Conservation (phyloP, 2,113 vertebrate species). For the Corydoras sp. region DNA sequence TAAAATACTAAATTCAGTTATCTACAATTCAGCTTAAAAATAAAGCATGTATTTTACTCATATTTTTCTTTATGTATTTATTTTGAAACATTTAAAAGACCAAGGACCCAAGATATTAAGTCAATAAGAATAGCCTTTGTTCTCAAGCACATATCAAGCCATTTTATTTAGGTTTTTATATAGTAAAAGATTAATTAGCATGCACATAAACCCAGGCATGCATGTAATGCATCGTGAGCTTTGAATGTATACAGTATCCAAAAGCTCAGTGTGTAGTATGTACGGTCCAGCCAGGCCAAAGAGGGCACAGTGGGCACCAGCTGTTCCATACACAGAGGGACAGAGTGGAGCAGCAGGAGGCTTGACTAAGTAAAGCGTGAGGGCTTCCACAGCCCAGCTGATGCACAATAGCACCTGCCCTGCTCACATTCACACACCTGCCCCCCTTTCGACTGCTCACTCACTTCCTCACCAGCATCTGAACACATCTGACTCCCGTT, state of each 20-base stretch:
- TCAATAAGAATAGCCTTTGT: too few relatives aligned
- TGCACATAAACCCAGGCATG: neutral
- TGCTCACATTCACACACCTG: constrained; percentile 38
- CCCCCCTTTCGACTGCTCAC: constrained; percentile 18
- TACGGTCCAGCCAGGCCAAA: constrained; percentile 27
- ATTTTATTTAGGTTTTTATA: too few relatives aligned
- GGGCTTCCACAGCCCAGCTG: constrained; percentile 48
- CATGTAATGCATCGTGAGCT: neutral
- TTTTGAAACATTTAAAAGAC: too few relatives aligned
- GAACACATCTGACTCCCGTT: constrained; percentile 5
- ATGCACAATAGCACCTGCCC: constrained; percentile 47
- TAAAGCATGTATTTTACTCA: neutral
- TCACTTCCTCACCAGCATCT: neutral
- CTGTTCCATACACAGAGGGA: constrained; percentile 43
- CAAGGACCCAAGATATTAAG: too few relatives aligned
- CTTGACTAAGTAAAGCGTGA: constrained; percentile 32
- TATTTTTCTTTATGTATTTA: neutral
- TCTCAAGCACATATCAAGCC: too few relatives aligned
- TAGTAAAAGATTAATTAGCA: too few relatives aligned
- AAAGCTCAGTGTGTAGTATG: constrained; percentile 33
- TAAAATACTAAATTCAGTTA: too few relatives aligned
- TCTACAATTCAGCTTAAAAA: neutral
- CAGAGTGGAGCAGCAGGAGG: constrained; percentile 39
- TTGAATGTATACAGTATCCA: neutral
- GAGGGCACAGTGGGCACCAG: constrained; percentile 37